These are phyloP conservation scores for Cactoblastis cactorum DNA, from an alignment of 2,888 invertebrate genomes.

Conservation along the genomic window DNA sequence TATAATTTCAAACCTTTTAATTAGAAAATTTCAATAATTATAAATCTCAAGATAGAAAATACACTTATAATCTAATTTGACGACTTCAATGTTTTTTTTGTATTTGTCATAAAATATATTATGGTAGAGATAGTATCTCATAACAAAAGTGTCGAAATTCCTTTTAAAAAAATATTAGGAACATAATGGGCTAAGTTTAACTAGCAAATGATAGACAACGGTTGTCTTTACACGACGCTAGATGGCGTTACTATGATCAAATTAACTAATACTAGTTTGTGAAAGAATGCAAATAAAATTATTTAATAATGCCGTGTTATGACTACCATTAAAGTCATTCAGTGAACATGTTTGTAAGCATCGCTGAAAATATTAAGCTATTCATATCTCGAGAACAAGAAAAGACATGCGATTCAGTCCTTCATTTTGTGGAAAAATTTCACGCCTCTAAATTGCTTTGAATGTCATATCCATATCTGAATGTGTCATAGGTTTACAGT, in stretches of 20 bases:
- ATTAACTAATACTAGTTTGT: not conserved
- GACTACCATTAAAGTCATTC: not conserved
- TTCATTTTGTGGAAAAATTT: conserved; percentile 3
- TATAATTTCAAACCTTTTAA: too few species aligned
- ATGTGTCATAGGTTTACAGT: not conserved
- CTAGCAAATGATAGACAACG: too few species aligned
- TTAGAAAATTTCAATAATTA: too few species aligned
- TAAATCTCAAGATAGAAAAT: too few species aligned
- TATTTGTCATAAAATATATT: too few species aligned
- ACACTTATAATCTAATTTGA: too few species aligned
- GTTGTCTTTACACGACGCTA: not conserved
- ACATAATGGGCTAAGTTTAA: too few species aligned
- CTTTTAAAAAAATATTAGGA: too few species aligned
- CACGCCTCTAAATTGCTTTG: not conserved
- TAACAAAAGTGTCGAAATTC: too few species aligned
- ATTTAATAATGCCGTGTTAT: not conserved
- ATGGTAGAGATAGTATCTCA: too few species aligned
- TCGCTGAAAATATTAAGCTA: conserved; percentile 43
- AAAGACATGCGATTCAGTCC: not conserved
- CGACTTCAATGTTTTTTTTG: too few species aligned
- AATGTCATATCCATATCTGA: not conserved
- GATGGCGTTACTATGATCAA: conserved; percentile 1
- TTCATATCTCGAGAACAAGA: conserved; percentile 11
- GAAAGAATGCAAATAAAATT: not conserved
- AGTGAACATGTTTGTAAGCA: conserved; percentile 45